Percentiles rank a stretch among this genome's conserved stretches.
These are phyloP conservation scores for Sciurus vulgaris DNA, from an alignment of 2,797 vertebrate genomes.

Conservation along the genomic window DNA sequence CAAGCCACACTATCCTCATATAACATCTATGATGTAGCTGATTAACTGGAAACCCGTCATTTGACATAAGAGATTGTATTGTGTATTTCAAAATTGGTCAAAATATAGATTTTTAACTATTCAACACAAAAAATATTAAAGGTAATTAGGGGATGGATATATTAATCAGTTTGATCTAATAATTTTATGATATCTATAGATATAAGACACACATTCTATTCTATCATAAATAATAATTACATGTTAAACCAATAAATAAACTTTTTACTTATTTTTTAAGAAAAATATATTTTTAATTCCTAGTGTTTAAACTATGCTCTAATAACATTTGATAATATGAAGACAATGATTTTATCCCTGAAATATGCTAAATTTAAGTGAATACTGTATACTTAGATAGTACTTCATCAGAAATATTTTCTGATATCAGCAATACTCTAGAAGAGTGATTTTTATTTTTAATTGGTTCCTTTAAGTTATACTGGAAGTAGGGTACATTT, in stretches of 20 bases:
- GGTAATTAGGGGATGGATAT: not conserved
- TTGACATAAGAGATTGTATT: not conserved
- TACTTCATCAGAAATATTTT: too few species aligned
- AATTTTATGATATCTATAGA: not conserved
- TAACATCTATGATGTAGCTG: not conserved
- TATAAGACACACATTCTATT: not conserved
- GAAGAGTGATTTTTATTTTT: too few species aligned
- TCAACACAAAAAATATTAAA: not conserved
- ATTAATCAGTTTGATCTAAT: not conserved
- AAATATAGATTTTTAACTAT: not conserved
- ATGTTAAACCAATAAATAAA: not conserved
- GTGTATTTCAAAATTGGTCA: not conserved
- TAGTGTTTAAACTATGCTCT: too few species aligned
- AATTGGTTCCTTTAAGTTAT: too few species aligned
- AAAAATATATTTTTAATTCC: too few species aligned
- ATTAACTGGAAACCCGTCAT: not conserved
- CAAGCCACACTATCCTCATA: not conserved
- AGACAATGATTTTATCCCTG: too few species aligned
- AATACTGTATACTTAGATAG: too few species aligned
- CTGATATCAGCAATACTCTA: too few species aligned
- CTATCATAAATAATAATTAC: not conserved
- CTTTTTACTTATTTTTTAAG: not conserved
- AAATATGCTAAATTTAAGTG: too few species aligned
- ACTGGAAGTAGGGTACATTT: too few species aligned
- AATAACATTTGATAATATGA: too few species aligned